Evolutionary conservation across 2,888 invertebrate species (phyloP), one percentile per base, ranked within the genome.

Genomic region (Rhaphigaster nebulosa): DNA sequence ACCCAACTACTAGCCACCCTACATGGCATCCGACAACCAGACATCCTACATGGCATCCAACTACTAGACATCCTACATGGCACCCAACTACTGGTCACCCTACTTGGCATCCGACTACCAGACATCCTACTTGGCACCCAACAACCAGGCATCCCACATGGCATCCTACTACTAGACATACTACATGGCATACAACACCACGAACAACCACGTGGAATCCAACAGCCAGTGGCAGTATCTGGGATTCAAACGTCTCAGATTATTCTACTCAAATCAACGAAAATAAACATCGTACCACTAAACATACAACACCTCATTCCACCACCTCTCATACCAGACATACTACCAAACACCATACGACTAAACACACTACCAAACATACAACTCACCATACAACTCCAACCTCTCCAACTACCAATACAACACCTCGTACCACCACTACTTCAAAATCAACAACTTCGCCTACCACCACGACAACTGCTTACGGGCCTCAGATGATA

Each of bases 331-430:
- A 76, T 23, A 76, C 34, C 2, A 76, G 10, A 15, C 60, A n/a
- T n/a, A 76, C 76, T 38, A 34, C 76, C 4, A 38, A 3, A 80
- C 80, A 80, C 41, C 84, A 84, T n/a, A 84, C 84, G n/a, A 84
- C 84, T 29, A 84, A 50, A n/a, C 84, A 84, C 45, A 84, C 84
- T 0, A 80, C 80, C 8, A 38, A 84, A 45, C 45, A 34, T 15
- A 84, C 41, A n/a, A 84, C 45, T n/a, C 41, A n/a, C 20, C 84
- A 84, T 6, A 84, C 80, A 41, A 45, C 80, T 10, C 80, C 80
- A 84, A 41, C 12, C n/a, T 34, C 84, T 15, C 5, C 84, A 8
- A 45, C 45, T 12, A 84, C 84, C 2, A 23, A 10, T 3, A 26
- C 84, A 26, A 45, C 45, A 2, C 41, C 84, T 41, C 23, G 0